phyloP scores from a whole-genome alignment of 2,113 vertebrate genomes.

The Aptenodytes forsteri region DNA sequence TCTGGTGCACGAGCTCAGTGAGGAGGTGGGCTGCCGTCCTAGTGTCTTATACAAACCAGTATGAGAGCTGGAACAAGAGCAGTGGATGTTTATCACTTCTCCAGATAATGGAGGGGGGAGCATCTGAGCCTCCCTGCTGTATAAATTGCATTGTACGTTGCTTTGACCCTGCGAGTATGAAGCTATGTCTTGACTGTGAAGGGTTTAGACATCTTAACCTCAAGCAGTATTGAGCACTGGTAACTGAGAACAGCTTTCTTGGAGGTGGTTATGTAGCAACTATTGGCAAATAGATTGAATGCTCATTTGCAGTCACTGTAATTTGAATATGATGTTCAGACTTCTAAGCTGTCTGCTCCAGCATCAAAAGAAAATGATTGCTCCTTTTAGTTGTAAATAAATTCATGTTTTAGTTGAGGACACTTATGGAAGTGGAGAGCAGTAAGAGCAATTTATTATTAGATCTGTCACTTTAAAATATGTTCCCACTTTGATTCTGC shows the following conservation, averaged over 20 bases:
- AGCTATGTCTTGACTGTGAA: background rate
- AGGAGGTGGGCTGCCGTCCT: background rate
- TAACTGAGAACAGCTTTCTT: conserved; percentile 22
- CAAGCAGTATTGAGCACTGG: background rate
- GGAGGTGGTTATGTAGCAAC: conserved; percentile 14
- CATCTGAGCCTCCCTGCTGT: background rate
- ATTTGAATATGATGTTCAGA: conserved; percentile 31
- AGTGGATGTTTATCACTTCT: background rate
- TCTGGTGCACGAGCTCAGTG: background rate
- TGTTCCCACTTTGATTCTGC: conserved; percentile 13
- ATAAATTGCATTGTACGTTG: background rate
- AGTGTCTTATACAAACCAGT: background rate
- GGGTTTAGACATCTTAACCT: background rate
- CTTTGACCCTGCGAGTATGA: background rate
- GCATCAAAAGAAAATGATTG: conserved; percentile 29
- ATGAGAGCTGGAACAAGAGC: background rate
- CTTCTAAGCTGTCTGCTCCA: conserved; percentile 10
- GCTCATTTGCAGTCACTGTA: background rate
- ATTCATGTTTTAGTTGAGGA: conserved; percentile 28
- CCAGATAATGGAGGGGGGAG: background rate
- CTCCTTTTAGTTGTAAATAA: conserved; percentile 48
- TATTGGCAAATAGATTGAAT: background rate
- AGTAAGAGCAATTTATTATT: conserved; percentile 58
- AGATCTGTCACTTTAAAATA: conserved; percentile 56
- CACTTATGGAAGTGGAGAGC: conserved; percentile 44